phyloP scores from a whole-genome alignment of 1,140 invertebrate species.

The Drosophila trapezifrons region DNA sequence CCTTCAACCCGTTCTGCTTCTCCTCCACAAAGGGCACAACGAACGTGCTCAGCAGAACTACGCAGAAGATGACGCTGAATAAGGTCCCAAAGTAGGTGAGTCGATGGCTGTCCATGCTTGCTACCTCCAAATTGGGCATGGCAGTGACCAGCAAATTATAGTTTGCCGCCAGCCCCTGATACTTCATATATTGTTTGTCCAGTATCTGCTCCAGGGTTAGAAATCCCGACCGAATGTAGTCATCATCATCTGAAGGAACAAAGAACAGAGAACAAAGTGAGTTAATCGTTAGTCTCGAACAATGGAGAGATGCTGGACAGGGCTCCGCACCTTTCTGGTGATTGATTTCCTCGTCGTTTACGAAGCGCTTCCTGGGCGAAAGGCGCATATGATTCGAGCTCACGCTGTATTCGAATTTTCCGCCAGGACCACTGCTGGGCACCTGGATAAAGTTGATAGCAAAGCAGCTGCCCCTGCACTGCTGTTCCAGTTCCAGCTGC shows the following conservation, averaged over 20 bases:
- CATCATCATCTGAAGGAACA: slow-evolving; percentile 64
- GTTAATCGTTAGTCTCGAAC: slow-evolving; percentile 3
- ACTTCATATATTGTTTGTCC: slow-evolving; percentile 66
- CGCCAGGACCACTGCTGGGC: slow-evolving; percentile 13
- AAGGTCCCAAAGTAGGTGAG: slow-evolving; percentile 65
- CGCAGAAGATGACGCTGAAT: slow-evolving; percentile 61
- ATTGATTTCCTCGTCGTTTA: slow-evolving; percentile 73
- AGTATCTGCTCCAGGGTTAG: slow-evolving; percentile 66
- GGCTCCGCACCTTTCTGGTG: slow-evolving; percentile 54
- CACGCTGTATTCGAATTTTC: slow-evolving; percentile 53
- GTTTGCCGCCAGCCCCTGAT: slow-evolving; percentile 31
- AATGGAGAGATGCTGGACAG: background rate
- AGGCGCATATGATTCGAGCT: slow-evolving; percentile 63
- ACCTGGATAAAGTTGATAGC: slow-evolving; percentile 58
- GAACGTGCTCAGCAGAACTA: slow-evolving; percentile 72
- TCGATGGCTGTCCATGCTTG: slow-evolving; percentile 52
- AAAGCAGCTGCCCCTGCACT: slow-evolving; percentile 60
- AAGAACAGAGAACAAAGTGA: slow-evolving; percentile 8
- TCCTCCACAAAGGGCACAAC: slow-evolving; percentile 81
- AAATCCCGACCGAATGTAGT: slow-evolving; percentile 70
- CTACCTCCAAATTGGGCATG: slow-evolving; percentile 65
- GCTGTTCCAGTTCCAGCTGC: slow-evolving; percentile 68
- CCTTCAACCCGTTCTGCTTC: slow-evolving; percentile 79
- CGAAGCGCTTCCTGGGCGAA: slow-evolving; percentile 70
- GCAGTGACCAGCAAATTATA: slow-evolving; percentile 60